phyloP scores from a whole-genome alignment of 2,888 invertebrate species.

The Plagodis pulveraria region DNA sequence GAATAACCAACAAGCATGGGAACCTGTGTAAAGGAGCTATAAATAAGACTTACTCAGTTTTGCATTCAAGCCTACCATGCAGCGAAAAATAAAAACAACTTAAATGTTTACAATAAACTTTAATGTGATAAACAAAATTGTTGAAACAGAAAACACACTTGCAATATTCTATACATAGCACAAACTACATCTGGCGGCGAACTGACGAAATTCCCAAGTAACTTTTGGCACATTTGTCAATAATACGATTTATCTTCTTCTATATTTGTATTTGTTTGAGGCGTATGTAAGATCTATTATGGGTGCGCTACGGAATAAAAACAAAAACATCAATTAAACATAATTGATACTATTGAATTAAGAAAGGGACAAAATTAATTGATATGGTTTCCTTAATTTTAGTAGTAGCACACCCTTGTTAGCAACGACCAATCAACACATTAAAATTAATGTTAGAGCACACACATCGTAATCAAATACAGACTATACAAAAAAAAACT shows the following conservation, averaged over 20 bases:
- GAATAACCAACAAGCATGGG: not conserved
- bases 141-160: slow-evolving; percentile 66
- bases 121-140: slow-evolving; percentile 69
- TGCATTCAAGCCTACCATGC: slow-evolving; percentile 65
- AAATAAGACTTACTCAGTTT: slow-evolving; percentile 5
- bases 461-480: slow-evolving; percentile 28
- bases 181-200: slow-evolving; percentile 62
- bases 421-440: slow-evolving; percentile 36
- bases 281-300: slow-evolving; percentile 73
- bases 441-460: slow-evolving; percentile 25
- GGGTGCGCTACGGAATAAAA: slow-evolving; percentile 81
- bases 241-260: slow-evolving; percentile 62
- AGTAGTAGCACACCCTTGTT: slow-evolving; percentile 70
- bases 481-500: slow-evolving; percentile 28
- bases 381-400: slow-evolving; percentile 24
- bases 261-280: slow-evolving; percentile 79
- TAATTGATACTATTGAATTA: slow-evolving; percentile 28
- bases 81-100: slow-evolving; percentile 70
- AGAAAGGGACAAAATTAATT: slow-evolving; percentile 5
- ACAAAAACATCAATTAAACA: slow-evolving; percentile 31
- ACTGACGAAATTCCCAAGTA: slow-evolving; percentile 46
- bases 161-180: slow-evolving; percentile 62
- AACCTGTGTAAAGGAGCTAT: slow-evolving; percentile 6
- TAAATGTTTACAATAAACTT: slow-evolving; percentile 72
- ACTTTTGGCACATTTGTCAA: slow-evolving; percentile 36